A percentile compares a stretch with the other conserved stretches of the same genome.
Evolutionary conservation across 2,113 vertebrate species (phyloP).

Genomic region (Lates calcarifer): DNA sequence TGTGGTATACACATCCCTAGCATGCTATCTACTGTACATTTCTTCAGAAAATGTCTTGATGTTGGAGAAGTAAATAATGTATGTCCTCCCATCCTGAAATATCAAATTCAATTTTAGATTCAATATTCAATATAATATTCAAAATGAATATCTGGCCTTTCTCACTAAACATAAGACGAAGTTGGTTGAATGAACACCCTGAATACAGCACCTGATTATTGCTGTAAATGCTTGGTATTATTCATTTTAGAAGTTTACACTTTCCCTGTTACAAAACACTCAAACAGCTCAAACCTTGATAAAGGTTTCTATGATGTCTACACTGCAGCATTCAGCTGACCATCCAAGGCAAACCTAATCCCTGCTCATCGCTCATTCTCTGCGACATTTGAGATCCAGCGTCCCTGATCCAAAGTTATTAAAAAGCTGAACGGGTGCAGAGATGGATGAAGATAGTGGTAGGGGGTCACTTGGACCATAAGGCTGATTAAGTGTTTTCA

Average conservation of each 20-base stretch:
- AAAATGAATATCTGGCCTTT: background rate
- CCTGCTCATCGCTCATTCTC: slow-evolving; percentile 42
- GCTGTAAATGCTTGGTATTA: background rate
- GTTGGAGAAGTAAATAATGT: background rate
- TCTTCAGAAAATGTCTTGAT: background rate
- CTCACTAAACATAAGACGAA: background rate
- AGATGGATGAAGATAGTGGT: slow-evolving; percentile 61
- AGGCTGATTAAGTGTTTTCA: slow-evolving; percentile 74
- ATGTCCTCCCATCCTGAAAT: background rate
- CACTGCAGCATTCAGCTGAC: background rate
- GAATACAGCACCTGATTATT: background rate
- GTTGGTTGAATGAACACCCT: background rate
- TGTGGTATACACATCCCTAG: background rate
- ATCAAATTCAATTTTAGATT: background rate
- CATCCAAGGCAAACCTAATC: slow-evolving; percentile 28
- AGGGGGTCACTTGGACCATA: slow-evolving; percentile 67
- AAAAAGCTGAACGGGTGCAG: slow-evolving; percentile 39
- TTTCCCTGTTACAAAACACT: background rate
- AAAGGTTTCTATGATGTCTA: background rate
- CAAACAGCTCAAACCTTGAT: too few species aligned
- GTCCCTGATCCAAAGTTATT: slow-evolving; percentile 59
- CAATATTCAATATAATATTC: background rate
- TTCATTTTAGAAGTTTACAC: background rate
- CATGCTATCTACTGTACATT: background rate
- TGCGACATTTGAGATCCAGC: slow-evolving; percentile 40